Conservation (phyloP, 92 coral and sea anemone genomes). For the Muricea muricata region DNA sequence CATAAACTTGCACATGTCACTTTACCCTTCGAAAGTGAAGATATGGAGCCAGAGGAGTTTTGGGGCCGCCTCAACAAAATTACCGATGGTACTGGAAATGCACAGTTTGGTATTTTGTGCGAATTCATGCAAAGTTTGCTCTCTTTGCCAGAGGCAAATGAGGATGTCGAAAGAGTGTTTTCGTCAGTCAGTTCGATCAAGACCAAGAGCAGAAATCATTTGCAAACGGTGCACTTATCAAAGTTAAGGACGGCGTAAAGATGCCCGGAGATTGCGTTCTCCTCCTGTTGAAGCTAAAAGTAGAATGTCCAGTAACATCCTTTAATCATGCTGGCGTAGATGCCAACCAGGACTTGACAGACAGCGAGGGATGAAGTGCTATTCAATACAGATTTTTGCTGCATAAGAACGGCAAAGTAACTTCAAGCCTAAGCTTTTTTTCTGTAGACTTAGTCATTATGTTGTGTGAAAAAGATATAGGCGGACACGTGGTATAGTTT, state of each 20-base stretch:
- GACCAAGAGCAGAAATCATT: slow-evolving; percentile 18
- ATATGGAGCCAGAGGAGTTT: slow-evolving; percentile 29
- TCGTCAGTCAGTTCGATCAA: slow-evolving; percentile 1
- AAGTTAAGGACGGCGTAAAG: slow-evolving; percentile 12
- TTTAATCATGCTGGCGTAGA: too few relatives aligned
- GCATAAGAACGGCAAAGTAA: too few relatives aligned
- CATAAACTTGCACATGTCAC: background rate
- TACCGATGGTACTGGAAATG: slow-evolving; percentile 23
- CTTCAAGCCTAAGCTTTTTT: too few relatives aligned
- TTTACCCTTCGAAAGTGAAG: slow-evolving; percentile 6
- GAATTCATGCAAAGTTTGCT: slow-evolving; percentile 31
- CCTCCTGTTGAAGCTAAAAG: slow-evolving; percentile 4
- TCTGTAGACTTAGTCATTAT: too few relatives aligned
- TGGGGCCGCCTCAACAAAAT: slow-evolving; percentile 15
- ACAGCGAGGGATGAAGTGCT: too few relatives aligned
- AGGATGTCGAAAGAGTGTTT: slow-evolving; percentile 13
- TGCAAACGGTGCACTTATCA: background rate
- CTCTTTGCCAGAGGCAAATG: slow-evolving; percentile 19
- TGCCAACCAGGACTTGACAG: too few relatives aligned
- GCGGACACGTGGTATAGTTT: too few relatives aligned
- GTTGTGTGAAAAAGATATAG: too few relatives aligned
- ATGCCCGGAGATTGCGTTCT: slow-evolving; percentile 8
- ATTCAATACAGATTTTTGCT: too few relatives aligned
- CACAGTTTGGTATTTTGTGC: slow-evolving; percentile 17
- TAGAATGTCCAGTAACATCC: slow-evolving; percentile 1